Conservation (phyloP, 2,888 invertebrate species). For the Apamea epomidion region DNA sequence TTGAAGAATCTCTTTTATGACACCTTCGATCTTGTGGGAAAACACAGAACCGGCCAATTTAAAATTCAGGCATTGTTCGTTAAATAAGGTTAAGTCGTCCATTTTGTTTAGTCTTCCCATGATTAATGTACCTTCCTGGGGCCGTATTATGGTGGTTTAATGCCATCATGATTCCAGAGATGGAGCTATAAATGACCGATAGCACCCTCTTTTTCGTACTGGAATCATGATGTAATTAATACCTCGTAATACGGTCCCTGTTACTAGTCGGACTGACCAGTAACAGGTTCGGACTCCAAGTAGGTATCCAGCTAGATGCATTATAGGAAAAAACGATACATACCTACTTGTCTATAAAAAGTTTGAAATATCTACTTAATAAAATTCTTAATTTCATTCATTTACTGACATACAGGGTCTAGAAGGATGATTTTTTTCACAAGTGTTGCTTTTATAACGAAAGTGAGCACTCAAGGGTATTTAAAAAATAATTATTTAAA, state of each 20-base stretch:
- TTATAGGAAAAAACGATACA: neutral
- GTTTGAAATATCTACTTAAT: neutral
- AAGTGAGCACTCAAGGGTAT: neutral
- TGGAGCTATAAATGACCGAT: too few species aligned
- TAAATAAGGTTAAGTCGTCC: neutral
- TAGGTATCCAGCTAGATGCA: neutral
- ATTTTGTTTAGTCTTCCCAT: neutral
- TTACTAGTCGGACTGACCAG: neutral
- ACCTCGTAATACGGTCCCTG: too few species aligned
- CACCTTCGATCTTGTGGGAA: neutral
- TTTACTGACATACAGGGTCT: neutral
- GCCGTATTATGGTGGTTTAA: too few species aligned
- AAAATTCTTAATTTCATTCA: neutral
- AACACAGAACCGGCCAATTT: neutral
- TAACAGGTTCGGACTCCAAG: neutral
- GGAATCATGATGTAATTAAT: too few species aligned
- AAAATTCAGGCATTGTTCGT: neutral
- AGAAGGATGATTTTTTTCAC: neutral
- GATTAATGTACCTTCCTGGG: too few species aligned
- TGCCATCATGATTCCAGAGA: too few species aligned
- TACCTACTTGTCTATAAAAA: neutral
- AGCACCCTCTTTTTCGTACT: too few species aligned
- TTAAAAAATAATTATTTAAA: neutral
- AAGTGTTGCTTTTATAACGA: neutral
- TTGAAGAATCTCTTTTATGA: neutral